A percentile compares a stretch with the other conserved stretches of the same genome.
Evolutionary conservation across 2,888 invertebrate species (phyloP).

Genomic region (Melitaea athalia): DNA sequence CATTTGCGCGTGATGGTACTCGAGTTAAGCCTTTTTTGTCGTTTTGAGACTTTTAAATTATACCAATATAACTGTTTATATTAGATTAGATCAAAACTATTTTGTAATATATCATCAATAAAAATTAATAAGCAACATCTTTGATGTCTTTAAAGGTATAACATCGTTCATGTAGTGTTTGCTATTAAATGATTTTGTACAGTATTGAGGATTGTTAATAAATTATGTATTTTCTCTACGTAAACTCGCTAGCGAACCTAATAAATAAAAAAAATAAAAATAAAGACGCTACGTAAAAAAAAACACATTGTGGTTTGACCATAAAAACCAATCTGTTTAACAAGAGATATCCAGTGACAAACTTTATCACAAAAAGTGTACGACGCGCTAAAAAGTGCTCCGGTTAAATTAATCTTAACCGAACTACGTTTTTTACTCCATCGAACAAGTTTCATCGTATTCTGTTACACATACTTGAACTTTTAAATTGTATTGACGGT

Average conservation of each 20-base stretch:
- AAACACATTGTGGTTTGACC: conserved; percentile 17
- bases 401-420: conserved; percentile 24
- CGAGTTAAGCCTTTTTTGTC: conserved; percentile 19
- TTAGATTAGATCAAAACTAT: neutral
- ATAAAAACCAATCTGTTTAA: conserved; percentile 15
- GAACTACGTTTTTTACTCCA: conserved; percentile 23
- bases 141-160: neutral
- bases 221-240: too few species aligned
- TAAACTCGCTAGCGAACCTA: too few species aligned
- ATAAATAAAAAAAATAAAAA: neutral
- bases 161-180: neutral
- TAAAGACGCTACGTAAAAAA: neutral
- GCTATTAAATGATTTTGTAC: too few species aligned
- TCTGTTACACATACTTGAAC: conserved; percentile 38
- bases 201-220: too few species aligned
- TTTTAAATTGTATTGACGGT: conserved; percentile 29
- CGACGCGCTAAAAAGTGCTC: conserved; percentile 16
- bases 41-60: conserved; percentile 1
- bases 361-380: conserved; percentile 15
- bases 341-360: conserved; percentile 28
- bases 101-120: neutral
- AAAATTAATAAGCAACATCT: neutral
- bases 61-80: neutral
- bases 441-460: conserved; percentile 32
- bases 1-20: conserved; percentile 31